Evolutionary conservation across 2,113 vertebrate species (phyloP).

Genomic region (Pomatostomus ruficeps): DNA sequence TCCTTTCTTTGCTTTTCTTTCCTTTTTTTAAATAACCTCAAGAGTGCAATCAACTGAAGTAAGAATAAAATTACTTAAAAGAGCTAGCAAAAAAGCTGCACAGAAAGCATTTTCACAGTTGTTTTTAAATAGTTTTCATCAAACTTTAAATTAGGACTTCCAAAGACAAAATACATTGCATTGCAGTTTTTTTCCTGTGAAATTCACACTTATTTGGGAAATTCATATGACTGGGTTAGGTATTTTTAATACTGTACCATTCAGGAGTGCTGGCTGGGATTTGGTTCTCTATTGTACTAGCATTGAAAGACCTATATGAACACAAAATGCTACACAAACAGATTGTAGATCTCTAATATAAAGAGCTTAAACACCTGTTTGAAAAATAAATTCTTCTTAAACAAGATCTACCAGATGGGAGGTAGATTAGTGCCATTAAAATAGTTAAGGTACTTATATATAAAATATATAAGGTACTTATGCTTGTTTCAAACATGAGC

Average conservation of each 20-base stretch:
- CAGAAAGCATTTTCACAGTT: conserved; percentile 46
- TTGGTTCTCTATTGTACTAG: not conserved
- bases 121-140: not conserved
- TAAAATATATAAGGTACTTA: conserved; percentile 27
- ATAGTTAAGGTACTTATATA: conserved; percentile 28
- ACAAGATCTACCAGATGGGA: conserved; percentile 31
- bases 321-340: not conserved
- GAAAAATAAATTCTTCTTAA: conserved; percentile 1
- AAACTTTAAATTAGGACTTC: not conserved
- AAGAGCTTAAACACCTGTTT: not conserved
- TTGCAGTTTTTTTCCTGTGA: not conserved
- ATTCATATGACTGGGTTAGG: not conserved
- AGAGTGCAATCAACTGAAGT: not conserved
- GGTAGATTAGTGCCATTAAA: conserved; percentile 44
- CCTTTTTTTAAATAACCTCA: not conserved
- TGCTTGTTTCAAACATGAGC: not conserved
- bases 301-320: not conserved
- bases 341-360: not conserved
- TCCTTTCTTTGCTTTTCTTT: not conserved
- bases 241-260: conserved; percentile 52
- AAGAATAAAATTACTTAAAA: conserved; percentile 1
- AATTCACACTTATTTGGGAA: conserved; percentile 22
- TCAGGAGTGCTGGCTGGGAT: not conserved
- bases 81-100: conserved; percentile 15
- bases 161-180: not conserved